phyloP scores from a whole-genome alignment of 1,140 invertebrate species.

The Musca domestica region DNA sequence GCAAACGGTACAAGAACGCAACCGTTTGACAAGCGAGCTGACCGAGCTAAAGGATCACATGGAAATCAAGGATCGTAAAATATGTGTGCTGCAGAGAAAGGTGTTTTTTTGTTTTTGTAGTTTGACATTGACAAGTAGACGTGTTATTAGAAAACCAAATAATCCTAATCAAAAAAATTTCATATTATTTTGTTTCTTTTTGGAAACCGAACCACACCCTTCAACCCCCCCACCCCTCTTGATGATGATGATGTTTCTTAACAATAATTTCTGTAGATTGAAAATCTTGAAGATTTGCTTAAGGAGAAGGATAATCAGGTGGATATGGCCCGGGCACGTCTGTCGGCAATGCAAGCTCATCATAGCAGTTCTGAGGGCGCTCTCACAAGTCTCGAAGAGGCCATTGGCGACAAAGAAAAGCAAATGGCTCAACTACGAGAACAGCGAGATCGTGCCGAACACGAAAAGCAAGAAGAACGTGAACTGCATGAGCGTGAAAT shows the following conservation, averaged over 20 bases:
- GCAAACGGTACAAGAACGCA: conserved; percentile 85
- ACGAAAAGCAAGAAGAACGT: conserved; percentile 93
- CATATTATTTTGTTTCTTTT: neutral
- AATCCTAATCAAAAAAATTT: neutral
- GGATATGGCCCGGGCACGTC: conserved; percentile 85
- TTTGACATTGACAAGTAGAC: neutral
- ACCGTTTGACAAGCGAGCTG: conserved; percentile 78
- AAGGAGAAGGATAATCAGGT: conserved; percentile 99
- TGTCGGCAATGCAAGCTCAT: conserved; percentile 88
- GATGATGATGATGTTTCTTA: neutral
- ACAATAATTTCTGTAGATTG: conserved; percentile 68
- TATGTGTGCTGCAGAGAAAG: conserved; percentile 95
- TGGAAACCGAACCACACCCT: neutral
- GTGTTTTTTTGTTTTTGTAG: conserved; percentile 58
- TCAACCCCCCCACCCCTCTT: neutral
- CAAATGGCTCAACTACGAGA: conserved; percentile 89
- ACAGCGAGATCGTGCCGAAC: conserved; percentile 91
- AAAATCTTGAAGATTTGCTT: conserved; percentile 93
- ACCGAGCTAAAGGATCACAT: conserved; percentile 93
- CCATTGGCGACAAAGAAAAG: conserved; percentile 94
- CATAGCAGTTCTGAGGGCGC: conserved; percentile 90
- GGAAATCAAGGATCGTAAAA: conserved; percentile 96
- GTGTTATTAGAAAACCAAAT: neutral
- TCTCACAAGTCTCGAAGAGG: conserved; percentile 89
- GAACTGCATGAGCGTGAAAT: conserved; percentile 91